Evolutionary conservation across 2,113 vertebrate genomes (phyloP).

Genomic region (Bucco capensis): DNA sequence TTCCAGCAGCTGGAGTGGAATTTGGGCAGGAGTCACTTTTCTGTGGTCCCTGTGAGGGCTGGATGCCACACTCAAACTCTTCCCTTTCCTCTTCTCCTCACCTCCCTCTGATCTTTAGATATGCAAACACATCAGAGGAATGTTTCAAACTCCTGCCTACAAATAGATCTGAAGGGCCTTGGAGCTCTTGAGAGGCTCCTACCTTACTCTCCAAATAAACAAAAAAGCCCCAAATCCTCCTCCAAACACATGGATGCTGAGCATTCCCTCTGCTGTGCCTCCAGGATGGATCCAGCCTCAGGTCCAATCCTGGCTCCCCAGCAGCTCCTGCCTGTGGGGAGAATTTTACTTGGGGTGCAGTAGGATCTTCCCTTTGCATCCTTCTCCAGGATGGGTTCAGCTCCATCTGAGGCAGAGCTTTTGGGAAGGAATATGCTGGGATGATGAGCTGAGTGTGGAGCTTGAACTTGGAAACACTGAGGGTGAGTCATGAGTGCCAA

Average conservation of each 20-base stretch:
- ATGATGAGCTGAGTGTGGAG: not conserved
- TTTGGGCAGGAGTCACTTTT: not conserved
- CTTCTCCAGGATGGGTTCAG: not conserved
- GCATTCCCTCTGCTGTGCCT: not conserved
- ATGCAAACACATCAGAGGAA: constrained; percentile 16
- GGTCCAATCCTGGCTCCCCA: not conserved
- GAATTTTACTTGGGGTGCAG: not conserved
- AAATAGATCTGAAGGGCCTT: constrained; percentile 32
- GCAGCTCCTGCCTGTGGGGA: not conserved
- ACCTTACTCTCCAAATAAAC: not conserved
- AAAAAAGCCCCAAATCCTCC: not conserved
- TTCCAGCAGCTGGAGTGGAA: not conserved
- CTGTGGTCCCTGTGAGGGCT: accelerated
- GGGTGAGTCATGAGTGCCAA: constrained; percentile 7
- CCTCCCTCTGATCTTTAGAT: not conserved
- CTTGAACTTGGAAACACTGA: not conserved
- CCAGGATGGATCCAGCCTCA: accelerated
- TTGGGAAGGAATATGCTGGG: not conserved
- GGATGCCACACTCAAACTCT: not conserved
- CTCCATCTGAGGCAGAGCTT: accelerated
- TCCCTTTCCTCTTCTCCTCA: not conserved
- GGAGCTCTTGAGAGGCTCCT: not conserved
- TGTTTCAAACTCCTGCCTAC: not conserved
- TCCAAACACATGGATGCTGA: accelerated
- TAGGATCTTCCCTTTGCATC: accelerated